A percentile compares a stretch with the other conserved stretches of the same genome.
Evolutionary conservation across 2,888 invertebrate genomes (phyloP).

Genomic region (Hetaerina titia): DNA sequence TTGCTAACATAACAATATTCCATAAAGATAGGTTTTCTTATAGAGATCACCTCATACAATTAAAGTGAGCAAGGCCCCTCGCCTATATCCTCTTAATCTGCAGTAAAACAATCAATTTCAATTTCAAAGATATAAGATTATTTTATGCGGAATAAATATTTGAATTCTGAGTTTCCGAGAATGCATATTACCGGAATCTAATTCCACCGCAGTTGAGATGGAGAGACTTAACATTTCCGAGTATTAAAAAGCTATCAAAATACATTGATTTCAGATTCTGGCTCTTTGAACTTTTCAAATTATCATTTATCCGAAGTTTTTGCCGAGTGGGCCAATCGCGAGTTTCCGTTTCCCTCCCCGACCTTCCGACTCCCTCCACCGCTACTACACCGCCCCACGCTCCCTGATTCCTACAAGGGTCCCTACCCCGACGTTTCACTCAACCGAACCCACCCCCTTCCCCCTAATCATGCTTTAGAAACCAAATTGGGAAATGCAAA

Average conservation of each 20-base stretch:
- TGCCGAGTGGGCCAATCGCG: neutral
- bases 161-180: neutral
- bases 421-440: neutral
- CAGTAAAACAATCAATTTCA: neutral
- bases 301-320: slow-evolving; percentile 15
- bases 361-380: neutral
- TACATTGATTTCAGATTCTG: neutral
- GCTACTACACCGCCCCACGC: neutral
- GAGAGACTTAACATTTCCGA: neutral
- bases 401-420: neutral
- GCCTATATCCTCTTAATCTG: neutral
- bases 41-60: neutral
- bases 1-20: too few species aligned
- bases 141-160: neutral
- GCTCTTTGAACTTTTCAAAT: slow-evolving; percentile 3
- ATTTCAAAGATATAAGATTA: neutral
- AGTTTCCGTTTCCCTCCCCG: neutral
- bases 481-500: slow-evolving; percentile 26
- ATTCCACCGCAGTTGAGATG: neutral
- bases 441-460: neutral
- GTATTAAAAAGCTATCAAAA: slow-evolving; percentile 21
- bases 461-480: slow-evolving; percentile 4
- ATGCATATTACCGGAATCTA: neutral
- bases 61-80: neutral
- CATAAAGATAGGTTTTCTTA: neutral